Percentiles rank a stretch among this genome's conserved stretches.
These are phyloP conservation scores for Xylota segnis DNA, from an alignment of 2,888 invertebrate species.

Conservation along the genomic window DNA sequence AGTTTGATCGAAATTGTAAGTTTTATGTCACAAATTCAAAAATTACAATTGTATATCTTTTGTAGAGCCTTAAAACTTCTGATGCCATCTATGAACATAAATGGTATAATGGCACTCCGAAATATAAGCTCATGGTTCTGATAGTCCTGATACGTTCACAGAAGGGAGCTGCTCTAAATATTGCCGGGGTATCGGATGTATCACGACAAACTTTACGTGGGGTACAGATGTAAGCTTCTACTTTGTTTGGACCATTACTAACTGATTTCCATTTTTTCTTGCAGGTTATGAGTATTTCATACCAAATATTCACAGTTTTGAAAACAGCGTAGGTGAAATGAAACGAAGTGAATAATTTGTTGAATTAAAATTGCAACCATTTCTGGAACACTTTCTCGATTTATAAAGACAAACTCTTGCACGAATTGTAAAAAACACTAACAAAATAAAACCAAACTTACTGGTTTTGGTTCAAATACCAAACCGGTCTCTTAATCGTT, in stretches of 20 bases:
- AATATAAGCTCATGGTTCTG: conserved; percentile 65
- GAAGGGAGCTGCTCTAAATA: conserved; percentile 53
- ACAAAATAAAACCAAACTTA: too few relatives aligned
- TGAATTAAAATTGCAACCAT: too few relatives aligned
- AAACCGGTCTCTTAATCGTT: too few relatives aligned
- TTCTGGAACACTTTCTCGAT: too few relatives aligned
- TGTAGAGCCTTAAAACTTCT: conserved; percentile 63
- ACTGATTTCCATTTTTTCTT: background rate
- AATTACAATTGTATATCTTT: background rate
- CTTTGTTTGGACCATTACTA: too few relatives aligned
- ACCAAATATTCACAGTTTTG: conserved; percentile 75
- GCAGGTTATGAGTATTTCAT: conserved; percentile 74
- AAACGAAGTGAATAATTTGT: too few relatives aligned
- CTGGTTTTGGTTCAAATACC: too few relatives aligned
- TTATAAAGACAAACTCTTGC: too few relatives aligned
- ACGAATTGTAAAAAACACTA: too few relatives aligned
- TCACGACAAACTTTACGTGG: conserved; percentile 67
- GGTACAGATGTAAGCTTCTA: conserved; percentile 20
- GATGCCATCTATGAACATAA: conserved; percentile 72
- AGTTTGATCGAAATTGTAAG: conserved; percentile 71
- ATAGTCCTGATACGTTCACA: conserved; percentile 65
- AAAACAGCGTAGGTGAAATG: conserved; percentile 53
- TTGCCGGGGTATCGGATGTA: conserved; percentile 70
- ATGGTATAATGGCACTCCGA: conserved; percentile 72
- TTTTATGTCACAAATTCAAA: background rate